These are phyloP conservation scores for Aethes cnicana DNA, from an alignment of 2,888 invertebrate genomes.

Conservation along the genomic window DNA sequence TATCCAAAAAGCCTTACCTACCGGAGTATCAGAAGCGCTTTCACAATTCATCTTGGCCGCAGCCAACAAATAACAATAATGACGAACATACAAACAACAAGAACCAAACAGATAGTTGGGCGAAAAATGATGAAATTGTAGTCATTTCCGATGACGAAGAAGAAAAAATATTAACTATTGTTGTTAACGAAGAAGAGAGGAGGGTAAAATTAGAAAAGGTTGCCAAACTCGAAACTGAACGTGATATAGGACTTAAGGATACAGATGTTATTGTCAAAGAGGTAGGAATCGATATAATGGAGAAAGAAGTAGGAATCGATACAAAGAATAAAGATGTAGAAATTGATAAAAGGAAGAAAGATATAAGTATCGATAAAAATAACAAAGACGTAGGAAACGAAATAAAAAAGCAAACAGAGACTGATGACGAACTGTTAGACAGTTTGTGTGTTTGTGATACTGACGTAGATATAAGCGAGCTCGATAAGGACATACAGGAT, in stretches of 20 bases:
- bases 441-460: not conserved
- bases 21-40: not conserved
- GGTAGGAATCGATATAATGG: not conserved
- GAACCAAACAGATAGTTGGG: too few relatives aligned
- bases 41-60: not conserved
- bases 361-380: not conserved
- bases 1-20: not conserved
- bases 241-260: not conserved
- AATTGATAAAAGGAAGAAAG: too few relatives aligned
- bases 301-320: constrained; percentile 1
- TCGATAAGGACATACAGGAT: constrained; percentile 13
- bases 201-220: too few relatives aligned
- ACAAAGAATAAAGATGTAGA: not conserved
- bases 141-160: too few relatives aligned
- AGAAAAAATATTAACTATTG: too few relatives aligned
- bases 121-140: not conserved
- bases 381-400: not conserved
- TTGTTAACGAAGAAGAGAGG: too few relatives aligned
- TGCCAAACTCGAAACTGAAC: not conserved
- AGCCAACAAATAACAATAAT: not conserved
- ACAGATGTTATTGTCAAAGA: not conserved
- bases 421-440: not conserved
- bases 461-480: not conserved
- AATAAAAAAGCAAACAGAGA: not conserved
- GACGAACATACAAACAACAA: not conserved